A percentile compares a stretch with the other conserved stretches of the same genome.
phyloP scores from a whole-genome alignment of 1,140 invertebrate species.

The Drosophila tropicalis region DNA sequence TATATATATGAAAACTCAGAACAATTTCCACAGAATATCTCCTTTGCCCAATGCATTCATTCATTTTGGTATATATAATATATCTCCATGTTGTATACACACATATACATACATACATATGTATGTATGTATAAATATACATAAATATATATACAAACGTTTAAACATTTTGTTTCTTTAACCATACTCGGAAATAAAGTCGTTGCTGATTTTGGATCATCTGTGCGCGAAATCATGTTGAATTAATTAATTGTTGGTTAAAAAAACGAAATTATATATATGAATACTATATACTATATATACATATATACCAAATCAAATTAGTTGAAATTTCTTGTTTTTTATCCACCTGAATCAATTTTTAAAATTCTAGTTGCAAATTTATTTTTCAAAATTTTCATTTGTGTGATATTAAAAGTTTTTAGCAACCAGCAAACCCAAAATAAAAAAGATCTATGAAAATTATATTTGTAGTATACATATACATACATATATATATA shows the following conservation, averaged over 20 bases:
- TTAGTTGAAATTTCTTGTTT: conserved; percentile 4
- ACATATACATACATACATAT: no score
- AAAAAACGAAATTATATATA: conserved; percentile 1
- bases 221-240: background rate
- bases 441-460: background rate
- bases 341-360: background rate
- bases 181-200: background rate
- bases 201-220: background rate
- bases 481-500: conserved; percentile 3
- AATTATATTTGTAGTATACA: conserved; percentile 7
- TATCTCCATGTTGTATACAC: background rate
- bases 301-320: background rate
- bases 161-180: conserved; percentile 6
- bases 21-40: background rate
- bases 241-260: conserved; percentile 10
- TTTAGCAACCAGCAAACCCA: background rate
- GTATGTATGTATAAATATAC: background rate
- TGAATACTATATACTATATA: background rate
- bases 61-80: background rate
- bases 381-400: background rate
- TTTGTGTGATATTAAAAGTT: conserved; percentile 7
- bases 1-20: background rate
- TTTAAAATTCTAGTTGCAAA: background rate
- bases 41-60: background rate
- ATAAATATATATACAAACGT: background rate